Evolutionary conservation across 2,888 invertebrate species (phyloP), one percentile per base, ranked within the genome.

Genomic region (Masnerella sp.): DNA sequence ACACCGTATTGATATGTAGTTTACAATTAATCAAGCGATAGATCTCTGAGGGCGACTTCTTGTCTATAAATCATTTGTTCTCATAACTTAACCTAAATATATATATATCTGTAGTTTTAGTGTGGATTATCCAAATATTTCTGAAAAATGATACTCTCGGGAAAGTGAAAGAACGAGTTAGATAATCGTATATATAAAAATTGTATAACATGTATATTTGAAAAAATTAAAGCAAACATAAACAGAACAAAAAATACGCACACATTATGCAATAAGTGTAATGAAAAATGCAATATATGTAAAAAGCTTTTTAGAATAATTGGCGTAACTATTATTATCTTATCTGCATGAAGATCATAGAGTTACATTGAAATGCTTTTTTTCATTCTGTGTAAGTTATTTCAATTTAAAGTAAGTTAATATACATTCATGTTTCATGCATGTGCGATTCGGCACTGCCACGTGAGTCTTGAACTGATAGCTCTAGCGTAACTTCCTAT

Each of bases 361-460:
- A 25, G 25, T 25, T 4, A 25, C 25, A n/a, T n/a, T n/a, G n/a
- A n/a, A n/a, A n/a, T n/a, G n/a, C n/a, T n/a, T n/a, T n/a, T n/a
- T n/a, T n/a, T n/a, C n/a, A n/a, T n/a, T n/a, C n/a, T n/a, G n/a
- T n/a, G n/a, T n/a, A n/a, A n/a, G 4, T 25, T 25, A 25, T 25
- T 25, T 25, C 5, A 4, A 25, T 4, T 7, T 5, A 25, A 25
- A 25, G 7, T 25, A 5, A 7, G 7, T 5, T 25, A 32, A 32
- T 32, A 32, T n/a, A n/a, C 32, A 32, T 2, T 5, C 7, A 7
- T 3, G 2, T 32, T 32, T 38, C 40, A 79, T 81, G 81, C 85
- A 85, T 84, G 85, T 84, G 85, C 78, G 82, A 82, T 84, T 85
- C 78, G 64, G 52, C 70, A 62, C 45, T 67, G 75, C 69, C 80